These are phyloP conservation scores for Podilymbus podiceps DNA, from an alignment of 2,113 vertebrate genomes.

Conservation along the genomic window DNA sequence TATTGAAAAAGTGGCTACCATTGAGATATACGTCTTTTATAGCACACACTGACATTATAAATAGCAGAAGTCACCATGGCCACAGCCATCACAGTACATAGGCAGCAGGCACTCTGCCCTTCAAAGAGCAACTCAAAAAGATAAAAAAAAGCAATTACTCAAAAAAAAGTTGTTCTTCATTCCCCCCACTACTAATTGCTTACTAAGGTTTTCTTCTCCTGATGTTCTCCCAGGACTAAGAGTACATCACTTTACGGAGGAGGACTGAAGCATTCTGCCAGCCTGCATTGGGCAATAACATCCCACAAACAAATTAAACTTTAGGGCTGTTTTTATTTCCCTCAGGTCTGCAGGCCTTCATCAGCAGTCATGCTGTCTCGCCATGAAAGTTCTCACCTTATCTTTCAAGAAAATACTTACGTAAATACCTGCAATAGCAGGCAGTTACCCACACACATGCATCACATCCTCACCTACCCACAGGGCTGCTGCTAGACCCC, in stretches of 20 bases:
- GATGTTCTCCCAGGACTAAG: not conserved
- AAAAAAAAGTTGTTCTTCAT: not conserved
- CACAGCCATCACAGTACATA: not conserved
- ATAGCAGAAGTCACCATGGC: not conserved
- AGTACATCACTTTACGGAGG: not conserved
- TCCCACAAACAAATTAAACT: not conserved
- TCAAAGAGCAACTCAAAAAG: not conserved
- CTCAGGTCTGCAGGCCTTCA: not conserved
- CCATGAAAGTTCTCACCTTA: not conserved
- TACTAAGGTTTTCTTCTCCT: not conserved
- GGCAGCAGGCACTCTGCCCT: not conserved
- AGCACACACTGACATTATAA: not conserved
- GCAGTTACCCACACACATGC: fast-evolving
- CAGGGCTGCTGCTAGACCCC: not conserved
- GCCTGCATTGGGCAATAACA: not conserved
- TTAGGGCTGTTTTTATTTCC: not conserved
- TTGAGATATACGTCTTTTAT: not conserved
- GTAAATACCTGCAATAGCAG: not conserved
- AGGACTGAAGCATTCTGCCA: not conserved
- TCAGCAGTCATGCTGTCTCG: not conserved
- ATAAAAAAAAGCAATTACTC: not conserved
- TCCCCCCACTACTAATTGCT: not conserved
- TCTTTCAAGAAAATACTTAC: not conserved
- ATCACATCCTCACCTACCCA: not conserved
- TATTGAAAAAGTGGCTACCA: not conserved